These are phyloP conservation scores for Planococcus citri DNA, from an alignment of 1,140 invertebrate genomes.

Conservation along the genomic window DNA sequence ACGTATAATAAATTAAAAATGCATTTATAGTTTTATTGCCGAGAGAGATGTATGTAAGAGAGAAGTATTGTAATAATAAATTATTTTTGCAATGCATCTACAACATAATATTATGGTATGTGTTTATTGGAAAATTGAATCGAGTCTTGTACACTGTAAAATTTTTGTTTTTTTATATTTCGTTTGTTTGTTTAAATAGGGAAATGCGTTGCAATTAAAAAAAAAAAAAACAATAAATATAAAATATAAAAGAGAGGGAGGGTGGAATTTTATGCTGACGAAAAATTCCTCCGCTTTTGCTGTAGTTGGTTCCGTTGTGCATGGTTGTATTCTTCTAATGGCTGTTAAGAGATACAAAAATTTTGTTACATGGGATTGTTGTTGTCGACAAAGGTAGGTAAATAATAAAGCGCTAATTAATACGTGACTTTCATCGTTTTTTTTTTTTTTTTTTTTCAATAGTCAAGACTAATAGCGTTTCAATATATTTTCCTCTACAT, in stretches of 20 bases:
- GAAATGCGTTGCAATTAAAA: slow-evolving; percentile 13
- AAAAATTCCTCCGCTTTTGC: slow-evolving; percentile 15
- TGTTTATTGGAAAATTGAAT: neutral
- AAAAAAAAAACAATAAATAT: slow-evolving; percentile 8
- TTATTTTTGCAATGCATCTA: no score
- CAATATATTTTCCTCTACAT: neutral
- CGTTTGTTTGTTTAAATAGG: neutral
- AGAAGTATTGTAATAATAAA: neutral
- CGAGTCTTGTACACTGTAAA: no score
- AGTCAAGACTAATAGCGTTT: neutral
- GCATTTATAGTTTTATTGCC: neutral
- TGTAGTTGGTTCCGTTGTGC: slow-evolving; percentile 1
- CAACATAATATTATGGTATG: neutral
- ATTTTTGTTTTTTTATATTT: neutral
- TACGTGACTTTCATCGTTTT: neutral
- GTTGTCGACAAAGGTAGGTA: neutral
- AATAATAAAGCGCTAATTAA: neutral
- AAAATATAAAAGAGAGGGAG: slow-evolving; percentile 19
- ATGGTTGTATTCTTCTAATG: slow-evolving; percentile 14
- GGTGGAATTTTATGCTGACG: slow-evolving; percentile 16
- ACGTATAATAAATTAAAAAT: slow-evolving; percentile 21
- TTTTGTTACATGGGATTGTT: slow-evolving; percentile 9
- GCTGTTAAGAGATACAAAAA: slow-evolving; percentile 9
- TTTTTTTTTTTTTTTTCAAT: no score
- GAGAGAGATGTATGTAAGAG: neutral